A percentile compares a stretch with the other conserved stretches of the same genome.
Evolutionary conservation across 2,797 vertebrate genomes (phyloP).

Genomic region (Loriculus beryllinus): DNA sequence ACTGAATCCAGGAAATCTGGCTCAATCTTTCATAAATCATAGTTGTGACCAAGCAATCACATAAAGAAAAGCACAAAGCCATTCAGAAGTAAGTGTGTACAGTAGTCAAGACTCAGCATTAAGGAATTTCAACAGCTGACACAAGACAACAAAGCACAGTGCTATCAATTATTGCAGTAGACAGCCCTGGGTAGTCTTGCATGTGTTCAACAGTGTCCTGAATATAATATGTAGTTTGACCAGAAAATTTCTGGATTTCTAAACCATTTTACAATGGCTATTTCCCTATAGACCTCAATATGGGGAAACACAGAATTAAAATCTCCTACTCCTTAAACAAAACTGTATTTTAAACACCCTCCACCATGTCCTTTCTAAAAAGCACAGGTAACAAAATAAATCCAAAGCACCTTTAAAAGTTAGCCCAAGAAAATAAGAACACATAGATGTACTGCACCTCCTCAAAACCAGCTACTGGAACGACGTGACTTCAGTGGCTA

Average conservation of each 20-base stretch:
- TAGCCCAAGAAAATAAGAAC: not conserved
- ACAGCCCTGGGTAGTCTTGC: not conserved
- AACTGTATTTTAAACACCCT: not conserved
- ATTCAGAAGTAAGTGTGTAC: not conserved
- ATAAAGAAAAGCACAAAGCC: not conserved
- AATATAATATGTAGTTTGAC: not conserved
- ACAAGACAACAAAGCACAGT: not conserved
- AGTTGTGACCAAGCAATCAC: not conserved
- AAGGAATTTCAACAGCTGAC: not conserved
- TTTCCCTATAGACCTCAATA: not conserved
- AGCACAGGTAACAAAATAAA: not conserved
- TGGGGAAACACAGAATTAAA: not conserved
- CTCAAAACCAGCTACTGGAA: not conserved
- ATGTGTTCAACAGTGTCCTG: not conserved
- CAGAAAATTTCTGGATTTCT: not conserved
- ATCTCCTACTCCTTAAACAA: not conserved
- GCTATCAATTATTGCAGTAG: not conserved
- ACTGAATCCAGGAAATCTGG: not conserved
- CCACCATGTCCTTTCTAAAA: not conserved
- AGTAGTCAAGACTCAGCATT: not conserved
- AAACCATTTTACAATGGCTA: not conserved
- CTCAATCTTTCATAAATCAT: not conserved
- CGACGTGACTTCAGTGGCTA: fast-evolving
- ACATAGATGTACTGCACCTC: not conserved
- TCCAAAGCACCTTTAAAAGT: not conserved